Percentiles rank a stretch among this genome's conserved stretches.
These are phyloP conservation scores for Melanerpes formicivorus DNA, from an alignment of 2,113 vertebrate genomes.

Conservation along the genomic window DNA sequence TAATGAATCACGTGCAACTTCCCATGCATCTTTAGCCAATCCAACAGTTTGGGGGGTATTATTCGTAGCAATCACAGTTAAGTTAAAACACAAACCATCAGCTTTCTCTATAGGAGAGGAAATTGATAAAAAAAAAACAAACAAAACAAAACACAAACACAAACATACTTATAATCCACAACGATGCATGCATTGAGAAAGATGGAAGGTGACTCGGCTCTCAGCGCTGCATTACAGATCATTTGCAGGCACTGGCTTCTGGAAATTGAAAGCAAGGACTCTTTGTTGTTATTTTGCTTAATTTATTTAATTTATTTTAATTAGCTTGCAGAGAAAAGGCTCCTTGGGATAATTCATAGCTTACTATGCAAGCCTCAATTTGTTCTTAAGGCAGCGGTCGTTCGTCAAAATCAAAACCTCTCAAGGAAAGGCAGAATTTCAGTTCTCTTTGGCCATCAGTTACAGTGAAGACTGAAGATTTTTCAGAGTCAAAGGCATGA, in stretches of 20 bases:
- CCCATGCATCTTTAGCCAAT: constrained; percentile 98
- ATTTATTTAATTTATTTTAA: not conserved
- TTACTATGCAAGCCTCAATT: constrained; percentile 23
- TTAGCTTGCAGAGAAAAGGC: not conserved
- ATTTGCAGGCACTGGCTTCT: constrained; percentile 10
- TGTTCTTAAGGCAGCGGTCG: constrained; percentile 5
- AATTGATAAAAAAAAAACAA: constrained; percentile 82
- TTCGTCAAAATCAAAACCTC: constrained; percentile 49
- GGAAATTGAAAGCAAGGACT: not conserved
- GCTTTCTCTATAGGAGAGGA: constrained; percentile 91
- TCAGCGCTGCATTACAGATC: not conserved
- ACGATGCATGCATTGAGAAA: constrained; percentile 86
- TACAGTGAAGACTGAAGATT: constrained; percentile 39
- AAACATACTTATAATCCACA: constrained; percentile 83
- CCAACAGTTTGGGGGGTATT: constrained; percentile 94
- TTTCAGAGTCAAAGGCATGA: constrained; percentile 26
- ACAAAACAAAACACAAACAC: too few species aligned
- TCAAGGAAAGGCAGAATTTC: not conserved
- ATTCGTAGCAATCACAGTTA: constrained; percentile 94
- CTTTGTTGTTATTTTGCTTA: too few species aligned
- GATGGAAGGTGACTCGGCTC: constrained; percentile 79
- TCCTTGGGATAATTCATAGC: not conserved
- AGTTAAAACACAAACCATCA: constrained; percentile 98
- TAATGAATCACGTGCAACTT: constrained; percentile 89
- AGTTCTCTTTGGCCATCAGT: constrained; percentile 47